These are phyloP conservation scores for Ophion slaviceki DNA, from an alignment of 2,888 invertebrate species.

Conservation along the genomic window DNA sequence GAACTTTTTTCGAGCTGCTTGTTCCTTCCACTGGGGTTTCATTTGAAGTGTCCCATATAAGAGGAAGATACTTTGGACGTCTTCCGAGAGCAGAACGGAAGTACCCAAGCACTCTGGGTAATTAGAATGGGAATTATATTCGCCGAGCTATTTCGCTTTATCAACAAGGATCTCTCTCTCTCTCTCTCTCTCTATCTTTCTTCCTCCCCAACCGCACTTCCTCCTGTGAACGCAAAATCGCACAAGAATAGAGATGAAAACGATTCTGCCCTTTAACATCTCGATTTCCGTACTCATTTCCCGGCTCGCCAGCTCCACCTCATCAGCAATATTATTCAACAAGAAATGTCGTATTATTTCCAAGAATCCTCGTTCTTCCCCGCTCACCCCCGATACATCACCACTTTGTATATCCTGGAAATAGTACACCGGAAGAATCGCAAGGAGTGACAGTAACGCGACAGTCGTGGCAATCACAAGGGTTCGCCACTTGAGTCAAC, in stretches of 20 bases:
- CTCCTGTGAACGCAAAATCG: conserved; percentile 78
- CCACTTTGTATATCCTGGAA: neutral
- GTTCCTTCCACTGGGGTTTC: neutral
- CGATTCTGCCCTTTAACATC: conserved; percentile 68
- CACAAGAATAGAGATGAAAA: conserved; percentile 56
- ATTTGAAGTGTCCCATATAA: conserved; percentile 24
- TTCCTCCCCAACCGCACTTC: neutral
- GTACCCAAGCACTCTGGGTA: conserved; percentile 81
- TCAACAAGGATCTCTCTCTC: conserved; percentile 78
- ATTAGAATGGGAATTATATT: conserved; percentile 82
- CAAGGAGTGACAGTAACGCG: neutral
- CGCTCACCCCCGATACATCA: neutral
- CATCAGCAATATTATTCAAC: neutral
- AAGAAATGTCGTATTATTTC: neutral
- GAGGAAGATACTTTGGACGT: conserved; percentile 63
- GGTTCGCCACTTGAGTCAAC: neutral
- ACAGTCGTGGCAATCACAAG: neutral
- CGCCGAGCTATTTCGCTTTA: conserved; percentile 81
- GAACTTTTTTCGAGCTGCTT: neutral
- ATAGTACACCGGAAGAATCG: neutral
- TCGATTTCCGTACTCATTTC: conserved; percentile 37
- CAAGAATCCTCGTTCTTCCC: neutral
- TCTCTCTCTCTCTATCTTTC: conserved; percentile 5
- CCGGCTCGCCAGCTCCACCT: neutral
- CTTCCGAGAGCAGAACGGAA: conserved; percentile 77